phyloP scores from a whole-genome alignment of 1,140 invertebrate species.

The Tenebrio molitor region DNA sequence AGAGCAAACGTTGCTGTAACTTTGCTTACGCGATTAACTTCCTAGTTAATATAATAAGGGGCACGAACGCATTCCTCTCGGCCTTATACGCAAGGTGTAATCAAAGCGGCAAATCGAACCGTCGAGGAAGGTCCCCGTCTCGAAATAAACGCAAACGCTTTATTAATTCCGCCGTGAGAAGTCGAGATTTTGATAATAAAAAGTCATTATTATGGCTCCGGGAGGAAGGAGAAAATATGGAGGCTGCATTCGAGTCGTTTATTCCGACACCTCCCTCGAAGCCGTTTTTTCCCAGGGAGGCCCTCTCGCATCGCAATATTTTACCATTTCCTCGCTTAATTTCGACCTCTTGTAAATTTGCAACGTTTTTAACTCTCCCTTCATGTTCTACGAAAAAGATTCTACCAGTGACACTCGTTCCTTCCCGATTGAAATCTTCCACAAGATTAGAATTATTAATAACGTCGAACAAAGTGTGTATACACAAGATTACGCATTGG shows the following conservation, averaged over 20 bases:
- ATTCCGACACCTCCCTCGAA: background rate
- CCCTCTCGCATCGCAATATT: too few relatives aligned
- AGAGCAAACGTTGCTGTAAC: constrained; percentile 34
- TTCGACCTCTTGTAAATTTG: background rate
- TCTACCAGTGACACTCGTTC: too few relatives aligned
- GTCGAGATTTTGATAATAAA: constrained; percentile 6
- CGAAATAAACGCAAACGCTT: background rate
- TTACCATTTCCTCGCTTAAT: background rate
- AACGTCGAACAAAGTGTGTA: too few relatives aligned
- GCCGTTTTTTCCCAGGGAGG: too few relatives aligned
- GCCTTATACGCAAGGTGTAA: constrained; percentile 1
- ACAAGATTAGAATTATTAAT: too few relatives aligned
- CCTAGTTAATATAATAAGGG: constrained; percentile 40
- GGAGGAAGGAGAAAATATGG: background rate
- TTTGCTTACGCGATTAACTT: constrained; percentile 44
- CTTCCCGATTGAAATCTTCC: too few relatives aligned
- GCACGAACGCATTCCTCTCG: constrained; percentile 22
- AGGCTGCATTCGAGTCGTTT: background rate
- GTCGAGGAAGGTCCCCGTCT: too few relatives aligned
- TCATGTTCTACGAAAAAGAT: too few relatives aligned
- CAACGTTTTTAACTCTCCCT: too few relatives aligned
- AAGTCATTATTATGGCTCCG: background rate
- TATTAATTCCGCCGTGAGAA: background rate
- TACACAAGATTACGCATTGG: too few relatives aligned
- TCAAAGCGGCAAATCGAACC: constrained; percentile 1